Evolutionary conservation across 1,140 invertebrate species (phyloP).

Genomic region (Temnothorax longispinosus): DNA sequence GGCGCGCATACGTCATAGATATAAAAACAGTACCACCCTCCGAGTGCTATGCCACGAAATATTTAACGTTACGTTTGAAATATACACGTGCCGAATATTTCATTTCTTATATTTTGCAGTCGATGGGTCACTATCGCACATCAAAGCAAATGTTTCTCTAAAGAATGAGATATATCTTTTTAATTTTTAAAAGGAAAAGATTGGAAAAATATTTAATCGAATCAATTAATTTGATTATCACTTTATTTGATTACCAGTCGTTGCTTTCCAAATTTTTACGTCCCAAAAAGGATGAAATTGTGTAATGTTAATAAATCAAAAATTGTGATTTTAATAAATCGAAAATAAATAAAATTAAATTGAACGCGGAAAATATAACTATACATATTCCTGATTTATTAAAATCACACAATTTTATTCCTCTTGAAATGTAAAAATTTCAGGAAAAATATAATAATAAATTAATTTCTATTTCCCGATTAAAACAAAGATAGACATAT

Average conservation of each 20-base stretch:
- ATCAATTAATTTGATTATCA: neutral
- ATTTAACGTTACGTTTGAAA: neutral
- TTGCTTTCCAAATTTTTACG: neutral
- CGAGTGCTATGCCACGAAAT: neutral
- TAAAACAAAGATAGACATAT: neutral
- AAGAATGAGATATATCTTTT: neutral
- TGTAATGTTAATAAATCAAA: neutral
- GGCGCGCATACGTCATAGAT: neutral
- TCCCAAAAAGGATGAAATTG: neutral
- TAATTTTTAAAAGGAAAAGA: neutral
- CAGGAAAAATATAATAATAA: neutral
- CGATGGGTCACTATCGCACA: neutral
- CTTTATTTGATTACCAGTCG: no score
- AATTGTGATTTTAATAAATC: conserved; percentile 11
- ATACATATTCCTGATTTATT: conserved; percentile 14
- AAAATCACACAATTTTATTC: conserved; percentile 6
- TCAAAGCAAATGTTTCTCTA: neutral
- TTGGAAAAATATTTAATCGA: neutral
- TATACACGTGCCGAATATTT: neutral
- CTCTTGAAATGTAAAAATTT: conserved; percentile 2
- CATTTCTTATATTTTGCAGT: neutral
- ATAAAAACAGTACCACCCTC: neutral
- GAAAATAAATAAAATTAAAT: conserved; percentile 6
- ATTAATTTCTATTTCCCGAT: neutral
- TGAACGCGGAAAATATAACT: neutral